Percentiles rank a stretch among this genome's conserved stretches.
Conservation (phyloP, 2,888 invertebrate genomes). For the Punctoribates punctum region DNA sequence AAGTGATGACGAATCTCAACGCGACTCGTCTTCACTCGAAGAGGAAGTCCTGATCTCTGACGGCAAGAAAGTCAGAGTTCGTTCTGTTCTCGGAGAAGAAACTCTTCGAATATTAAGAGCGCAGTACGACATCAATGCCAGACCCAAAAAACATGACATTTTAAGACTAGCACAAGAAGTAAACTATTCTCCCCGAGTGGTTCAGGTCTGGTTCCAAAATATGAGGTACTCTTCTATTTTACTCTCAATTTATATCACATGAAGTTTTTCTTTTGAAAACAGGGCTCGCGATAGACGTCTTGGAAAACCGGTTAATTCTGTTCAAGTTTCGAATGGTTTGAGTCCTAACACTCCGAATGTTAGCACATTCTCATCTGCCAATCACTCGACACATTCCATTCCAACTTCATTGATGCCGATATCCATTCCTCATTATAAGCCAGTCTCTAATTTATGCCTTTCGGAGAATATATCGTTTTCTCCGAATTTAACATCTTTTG, state of each 20-base stretch:
- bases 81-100: constrained; percentile 90
- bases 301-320: constrained; percentile 40
- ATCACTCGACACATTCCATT: constrained; percentile 29
- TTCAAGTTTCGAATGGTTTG: not conserved
- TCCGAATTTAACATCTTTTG: constrained; percentile 2
- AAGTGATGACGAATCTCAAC: constrained; percentile 48
- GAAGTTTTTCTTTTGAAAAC: too few relatives aligned
- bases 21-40: constrained; percentile 46
- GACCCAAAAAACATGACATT: constrained; percentile 91
- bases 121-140: constrained; percentile 81
- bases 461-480: constrained; percentile 2
- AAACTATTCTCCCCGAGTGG: constrained; percentile 67
- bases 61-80: constrained; percentile 78
- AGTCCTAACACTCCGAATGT: not conserved
- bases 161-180: constrained; percentile 75
- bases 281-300: constrained; percentile 44
- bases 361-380: not conserved
- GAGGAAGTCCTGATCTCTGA: constrained; percentile 50
- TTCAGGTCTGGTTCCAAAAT: constrained; percentile 96
- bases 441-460: not conserved
- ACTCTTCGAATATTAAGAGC: constrained; percentile 83
- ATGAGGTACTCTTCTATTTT: constrained; percentile 61
- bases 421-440: constrained; percentile 37
- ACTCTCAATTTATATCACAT: not conserved
- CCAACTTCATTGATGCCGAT: constrained; percentile 34